phyloP scores from a whole-genome alignment of 2,888 invertebrate genomes.

The Tetramorium bicarinatum region DNA sequence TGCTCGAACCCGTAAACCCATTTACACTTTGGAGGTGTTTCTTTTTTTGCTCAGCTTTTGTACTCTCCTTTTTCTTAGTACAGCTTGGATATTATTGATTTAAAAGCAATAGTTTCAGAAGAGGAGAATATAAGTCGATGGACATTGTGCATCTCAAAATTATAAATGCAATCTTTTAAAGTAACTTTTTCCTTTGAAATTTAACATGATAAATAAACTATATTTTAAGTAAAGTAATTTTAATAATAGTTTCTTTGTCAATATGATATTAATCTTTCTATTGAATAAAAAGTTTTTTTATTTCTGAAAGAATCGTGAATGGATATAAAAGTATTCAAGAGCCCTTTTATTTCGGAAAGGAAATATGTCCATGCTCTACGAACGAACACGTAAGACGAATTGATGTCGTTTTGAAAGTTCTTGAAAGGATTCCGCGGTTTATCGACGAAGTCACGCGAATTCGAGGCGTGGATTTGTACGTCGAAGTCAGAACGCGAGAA shows the following conservation, averaged over 20 bases:
- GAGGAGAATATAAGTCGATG: not conserved
- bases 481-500: constrained; percentile 22
- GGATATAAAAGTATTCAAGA: constrained; percentile 17
- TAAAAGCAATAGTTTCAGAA: not conserved
- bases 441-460: constrained; percentile 73
- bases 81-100: not conserved
- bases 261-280: not conserved
- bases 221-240: constrained; percentile 12
- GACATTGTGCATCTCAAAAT: not conserved
- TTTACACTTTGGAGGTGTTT: not conserved
- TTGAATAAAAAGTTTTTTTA: not conserved
- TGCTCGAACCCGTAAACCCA: constrained; percentile 14
- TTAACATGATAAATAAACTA: not conserved
- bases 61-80: not conserved
- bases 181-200: not conserved
- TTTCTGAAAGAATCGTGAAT: not conserved
- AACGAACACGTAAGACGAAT: constrained; percentile 63
- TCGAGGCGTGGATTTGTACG: constrained; percentile 71
- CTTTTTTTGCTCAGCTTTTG: not conserved
- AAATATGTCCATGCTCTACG: constrained; percentile 28
- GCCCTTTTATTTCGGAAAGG: constrained; percentile 15
- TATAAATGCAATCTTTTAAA: not conserved
- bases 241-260: not conserved
- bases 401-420: constrained; percentile 66
- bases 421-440: constrained; percentile 65